Conservation (phyloP, 1,140 invertebrate species). For the Aleiodes sp. region DNA sequence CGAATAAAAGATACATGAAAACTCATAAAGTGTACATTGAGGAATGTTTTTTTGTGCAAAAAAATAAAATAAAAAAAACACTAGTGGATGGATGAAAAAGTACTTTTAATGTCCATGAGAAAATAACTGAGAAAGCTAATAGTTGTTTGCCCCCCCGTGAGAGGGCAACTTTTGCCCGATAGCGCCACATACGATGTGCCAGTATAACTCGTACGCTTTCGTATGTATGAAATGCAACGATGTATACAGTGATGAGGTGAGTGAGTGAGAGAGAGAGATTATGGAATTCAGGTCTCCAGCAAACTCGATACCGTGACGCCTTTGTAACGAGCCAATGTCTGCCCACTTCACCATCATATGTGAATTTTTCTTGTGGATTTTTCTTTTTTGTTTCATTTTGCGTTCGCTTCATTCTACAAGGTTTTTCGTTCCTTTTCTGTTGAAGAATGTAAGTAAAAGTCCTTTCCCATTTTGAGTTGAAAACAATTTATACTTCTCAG, state of each 20-base stretch:
- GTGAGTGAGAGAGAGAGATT: no score
- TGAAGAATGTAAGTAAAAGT: conserved; percentile 14
- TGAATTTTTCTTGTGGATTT: background rate
- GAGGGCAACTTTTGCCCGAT: background rate
- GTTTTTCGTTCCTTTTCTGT: background rate
- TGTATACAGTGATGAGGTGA: background rate
- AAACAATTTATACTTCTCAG: background rate
- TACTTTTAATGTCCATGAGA: conserved; percentile 35
- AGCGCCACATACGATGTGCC: background rate
- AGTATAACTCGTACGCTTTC: conserved; percentile 10
- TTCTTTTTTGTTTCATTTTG: background rate
- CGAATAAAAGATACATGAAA: background rate
- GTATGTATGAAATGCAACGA: conserved; percentile 7
- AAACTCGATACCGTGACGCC: conserved; percentile 21
- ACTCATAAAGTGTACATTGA: background rate
- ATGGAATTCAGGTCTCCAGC: conserved; percentile 19
- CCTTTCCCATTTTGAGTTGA: background rate
- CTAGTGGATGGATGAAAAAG: conserved; percentile 4
- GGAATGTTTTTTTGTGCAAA: background rate
- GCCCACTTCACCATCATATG: conserved; percentile 20
- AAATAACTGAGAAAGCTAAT: conserved; percentile 36
- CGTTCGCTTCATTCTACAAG: background rate
- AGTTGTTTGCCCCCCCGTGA: background rate
- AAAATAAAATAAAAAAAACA: background rate
- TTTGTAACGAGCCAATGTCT: conserved; percentile 18